Evolutionary conservation across 2,888 invertebrate species (phyloP).

Genomic region (Caenorhabditis sinica): DNA sequence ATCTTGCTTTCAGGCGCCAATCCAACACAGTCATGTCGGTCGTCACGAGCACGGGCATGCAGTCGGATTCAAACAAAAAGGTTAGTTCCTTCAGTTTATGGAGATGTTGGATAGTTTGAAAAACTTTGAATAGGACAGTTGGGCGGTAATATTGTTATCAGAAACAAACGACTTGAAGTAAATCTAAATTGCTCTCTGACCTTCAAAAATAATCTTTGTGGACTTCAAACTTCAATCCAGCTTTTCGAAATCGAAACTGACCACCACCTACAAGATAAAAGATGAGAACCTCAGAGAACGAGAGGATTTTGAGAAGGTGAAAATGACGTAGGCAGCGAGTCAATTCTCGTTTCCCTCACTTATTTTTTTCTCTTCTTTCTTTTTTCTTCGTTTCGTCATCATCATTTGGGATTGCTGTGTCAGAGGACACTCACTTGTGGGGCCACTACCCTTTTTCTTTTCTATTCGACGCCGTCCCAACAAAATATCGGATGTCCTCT

Average conservation of each 20-base stretch:
- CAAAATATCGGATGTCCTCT: slow-evolving; percentile 58
- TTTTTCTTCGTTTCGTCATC: slow-evolving; percentile 51
- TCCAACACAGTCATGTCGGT: slow-evolving; percentile 60
- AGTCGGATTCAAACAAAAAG: slow-evolving; percentile 62
- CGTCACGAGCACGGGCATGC: slow-evolving; percentile 66
- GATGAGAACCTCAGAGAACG: neutral
- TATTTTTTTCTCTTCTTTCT: slow-evolving; percentile 8
- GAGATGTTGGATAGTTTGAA: neutral
- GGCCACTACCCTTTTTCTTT: slow-evolving; percentile 23
- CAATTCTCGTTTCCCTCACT: slow-evolving; percentile 22
- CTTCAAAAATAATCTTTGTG: neutral
- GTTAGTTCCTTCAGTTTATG: slow-evolving; percentile 12
- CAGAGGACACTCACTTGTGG: slow-evolving; percentile 51
- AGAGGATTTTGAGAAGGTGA: slow-evolving; percentile 19
- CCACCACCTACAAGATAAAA: slow-evolving; percentile 11
- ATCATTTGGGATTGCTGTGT: slow-evolving; percentile 50
- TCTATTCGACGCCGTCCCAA: slow-evolving; percentile 40
- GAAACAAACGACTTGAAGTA: too few species aligned
- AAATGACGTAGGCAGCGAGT: slow-evolving; percentile 48
- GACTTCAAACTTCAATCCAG: neutral
- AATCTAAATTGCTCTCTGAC: too few species aligned
- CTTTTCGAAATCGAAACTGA: neutral
- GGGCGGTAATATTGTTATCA: too few species aligned
- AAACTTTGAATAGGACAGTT: too few species aligned
- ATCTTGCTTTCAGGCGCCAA: slow-evolving; percentile 27